A percentile compares a stretch with the other conserved stretches of the same genome.
phyloP scores from a whole-genome alignment of 2,113 vertebrate species.

The Plectropomus leopardus region DNA sequence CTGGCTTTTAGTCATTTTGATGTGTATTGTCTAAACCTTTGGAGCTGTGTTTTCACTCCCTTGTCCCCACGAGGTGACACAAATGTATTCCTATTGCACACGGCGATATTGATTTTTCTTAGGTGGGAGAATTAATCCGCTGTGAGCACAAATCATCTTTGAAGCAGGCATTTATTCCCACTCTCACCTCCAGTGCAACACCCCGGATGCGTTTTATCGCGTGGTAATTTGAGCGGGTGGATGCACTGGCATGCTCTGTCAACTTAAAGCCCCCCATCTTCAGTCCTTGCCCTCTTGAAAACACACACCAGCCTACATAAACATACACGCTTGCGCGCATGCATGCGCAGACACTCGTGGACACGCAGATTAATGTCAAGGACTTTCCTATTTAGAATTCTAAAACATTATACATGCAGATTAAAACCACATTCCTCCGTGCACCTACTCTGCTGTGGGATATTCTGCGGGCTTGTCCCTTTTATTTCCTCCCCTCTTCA shows the following conservation, averaged over 20 bases:
- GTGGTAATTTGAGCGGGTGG: conserved; percentile 77
- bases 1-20: conserved; percentile 65
- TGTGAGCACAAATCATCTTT: conserved; percentile 78
- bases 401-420: conserved; percentile 81
- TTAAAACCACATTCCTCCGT: conserved; percentile 73
- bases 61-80: conserved; percentile 66
- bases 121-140: conserved; percentile 79
- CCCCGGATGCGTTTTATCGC: conserved; percentile 60
- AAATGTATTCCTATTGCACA: conserved; percentile 80
- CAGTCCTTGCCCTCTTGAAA: conserved; percentile 60
- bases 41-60: conserved; percentile 48
- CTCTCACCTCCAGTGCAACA: conserved; percentile 70
- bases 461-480: conserved; percentile 67
- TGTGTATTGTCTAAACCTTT: conserved; percentile 62
- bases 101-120: conserved; percentile 79
- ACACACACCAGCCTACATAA: conserved; percentile 56
- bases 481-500: conserved; percentile 55
- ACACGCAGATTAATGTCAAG: conserved; percentile 82
- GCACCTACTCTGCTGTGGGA: conserved; percentile 59
- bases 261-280: conserved; percentile 71
- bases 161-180: conserved; percentile 72
- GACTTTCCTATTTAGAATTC: conserved; percentile 78
- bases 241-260: conserved; percentile 84
- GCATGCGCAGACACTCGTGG: conserved; percentile 24
- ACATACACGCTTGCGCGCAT: conserved; percentile 26